Base-by-base conservation (phyloP, 2,113 vertebrate species). In the Trichechus manatus region DNA sequence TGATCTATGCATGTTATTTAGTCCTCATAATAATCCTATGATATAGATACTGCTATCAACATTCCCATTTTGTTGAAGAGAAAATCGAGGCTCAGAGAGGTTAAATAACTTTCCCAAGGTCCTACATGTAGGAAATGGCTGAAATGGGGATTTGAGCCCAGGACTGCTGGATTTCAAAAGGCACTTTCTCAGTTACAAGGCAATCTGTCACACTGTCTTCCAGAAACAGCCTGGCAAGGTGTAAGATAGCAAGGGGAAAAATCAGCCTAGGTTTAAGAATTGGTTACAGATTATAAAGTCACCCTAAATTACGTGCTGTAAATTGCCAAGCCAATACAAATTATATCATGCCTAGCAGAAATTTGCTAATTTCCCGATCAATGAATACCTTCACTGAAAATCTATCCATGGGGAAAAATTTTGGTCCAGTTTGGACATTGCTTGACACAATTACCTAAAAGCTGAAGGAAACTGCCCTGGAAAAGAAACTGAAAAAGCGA, bases 391-490 rank as follows among this genome's bases (percentile, higher is more conserved):
- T 92, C 39, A 68, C 15, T 87, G 75, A 92, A 82, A 92, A 83
- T 92, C 25, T 87, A 14, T 75, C 72, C 33, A 47, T 19, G 13
- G 61, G 59, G 15, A 91, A 39, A 79, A 68, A 20, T 82, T 87
- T 74, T 31, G 63, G 86, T 79, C 29, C 93, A 17, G 36, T 93
- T 20, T 86, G 6, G 78, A 13, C 19, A 2, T 66, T 96, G 31
- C 3, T 61, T 97, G 31, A n/a, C 75, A 83, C 10, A 63, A 29
- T 86, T 96, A 63, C 29, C 42, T 68, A 84, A 94, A 95, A 88
- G n/a, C 33, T 36, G 5, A 80, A 79, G 33, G 94, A 94, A 95
- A 70, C 1, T 63, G 15, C 14, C 27, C 25, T 84, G 25, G 10
- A 87, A 93, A 94, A 39, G 27, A 74, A 74, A 81, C 70, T 23